Base-by-base conservation (phyloP, 1,140 invertebrate species). In the Drosophila prosaltans region DNA sequence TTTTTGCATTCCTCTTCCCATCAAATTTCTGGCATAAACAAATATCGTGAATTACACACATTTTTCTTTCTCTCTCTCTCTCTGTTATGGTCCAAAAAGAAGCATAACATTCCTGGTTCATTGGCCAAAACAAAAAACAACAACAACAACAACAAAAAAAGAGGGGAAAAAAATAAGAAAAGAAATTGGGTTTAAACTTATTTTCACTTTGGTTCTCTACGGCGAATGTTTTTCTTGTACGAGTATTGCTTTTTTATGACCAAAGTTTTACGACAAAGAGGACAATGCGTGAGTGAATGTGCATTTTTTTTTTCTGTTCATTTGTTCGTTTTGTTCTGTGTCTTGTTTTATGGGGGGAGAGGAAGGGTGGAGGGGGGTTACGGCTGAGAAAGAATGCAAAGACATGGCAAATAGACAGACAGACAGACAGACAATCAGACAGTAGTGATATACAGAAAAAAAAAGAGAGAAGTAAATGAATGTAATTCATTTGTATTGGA, bases 191-290 rank as follows among this genome's bases (percentile, higher is more conserved):
- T 10, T 51, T 68, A 68, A 75, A 63, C 75, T 75, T 40, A 62
- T 45, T 68, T 43, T 64, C 55, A 64, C 61, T 68, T 41, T 36
- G 72, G 55, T 72, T 75, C 72, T 74, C 7, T 51, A 16, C n/a
- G 26, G 51, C 30, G 61, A 51, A 48, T 57, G 48, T 48, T 73
- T 43, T 69, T 68, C 54, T 73, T 72, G 51, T 28, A 76, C 71
- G 40, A 74, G 71, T 74, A 74, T 74, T 74, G 75, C 58, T 73
- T 84, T 78, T 86, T 86, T 70, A 86, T 88, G 75, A 80, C 72
- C 66, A 45, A 88, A 86, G 66, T 86, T 86, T 86, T 82, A 86
- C 72, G 82, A 86, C 82, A 88, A 82, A 79, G 75, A 63, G 61
- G 61, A 63, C 69, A 85, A 77, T 80, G 76, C 69, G 65, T 80